Evolutionary conservation across 2,888 invertebrate genomes (phyloP).

Genomic region (Stomorhina lunata): DNA sequence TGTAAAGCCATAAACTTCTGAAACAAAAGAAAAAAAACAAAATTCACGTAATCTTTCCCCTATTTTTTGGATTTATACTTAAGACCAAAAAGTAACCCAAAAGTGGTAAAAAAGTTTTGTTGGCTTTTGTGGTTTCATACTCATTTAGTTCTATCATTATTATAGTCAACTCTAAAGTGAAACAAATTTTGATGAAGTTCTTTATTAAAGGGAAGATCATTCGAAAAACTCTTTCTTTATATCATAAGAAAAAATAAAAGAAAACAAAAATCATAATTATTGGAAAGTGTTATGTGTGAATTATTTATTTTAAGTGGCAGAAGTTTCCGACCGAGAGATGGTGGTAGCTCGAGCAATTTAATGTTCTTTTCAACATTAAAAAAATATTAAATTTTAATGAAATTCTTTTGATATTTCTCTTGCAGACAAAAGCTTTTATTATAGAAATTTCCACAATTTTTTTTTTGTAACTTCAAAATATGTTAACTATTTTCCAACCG

Average conservation of each 20-base stretch:
- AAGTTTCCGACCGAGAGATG: not conserved
- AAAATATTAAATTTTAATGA: not conserved
- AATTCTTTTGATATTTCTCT: not conserved
- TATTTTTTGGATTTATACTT: not conserved
- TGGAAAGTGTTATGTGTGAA: not conserved
- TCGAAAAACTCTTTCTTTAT: not conserved
- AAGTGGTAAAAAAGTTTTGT: constrained; percentile 16
- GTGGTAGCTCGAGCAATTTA: not conserved
- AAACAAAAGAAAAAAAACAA: not conserved
- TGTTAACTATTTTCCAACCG: no score
- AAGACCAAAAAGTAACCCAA: not conserved
- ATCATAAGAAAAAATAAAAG: not conserved
- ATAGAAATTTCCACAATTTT: no score
- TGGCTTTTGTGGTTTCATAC: constrained; percentile 33
- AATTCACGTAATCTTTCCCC: not conserved
- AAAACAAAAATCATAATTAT: not conserved
- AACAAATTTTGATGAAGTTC: not conserved
- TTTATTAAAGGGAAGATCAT: not conserved
- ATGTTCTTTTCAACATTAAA: not conserved
- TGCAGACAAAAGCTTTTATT: not conserved
- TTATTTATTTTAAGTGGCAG: not conserved
- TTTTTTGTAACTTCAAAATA: no score
- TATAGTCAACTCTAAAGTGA: not conserved
- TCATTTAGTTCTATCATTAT: not conserved
- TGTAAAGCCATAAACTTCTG: not conserved